These are phyloP conservation scores for Blastomussa wellsi DNA, from an alignment of 92 coral and sea anemone species.

Conservation along the genomic window DNA sequence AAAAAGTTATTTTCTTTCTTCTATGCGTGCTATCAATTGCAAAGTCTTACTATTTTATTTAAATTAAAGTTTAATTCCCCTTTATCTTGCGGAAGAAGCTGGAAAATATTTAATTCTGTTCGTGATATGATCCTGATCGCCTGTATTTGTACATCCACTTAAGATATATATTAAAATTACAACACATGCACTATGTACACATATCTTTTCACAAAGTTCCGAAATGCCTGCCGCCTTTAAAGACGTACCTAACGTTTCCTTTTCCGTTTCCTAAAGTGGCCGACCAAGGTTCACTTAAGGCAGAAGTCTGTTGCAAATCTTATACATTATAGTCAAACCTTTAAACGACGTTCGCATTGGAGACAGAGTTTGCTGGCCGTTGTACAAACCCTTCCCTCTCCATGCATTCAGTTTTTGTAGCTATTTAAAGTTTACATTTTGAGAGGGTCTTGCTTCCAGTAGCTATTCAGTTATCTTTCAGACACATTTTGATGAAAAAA, in stretches of 20 bases:
- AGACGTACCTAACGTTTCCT: no score
- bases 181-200: background rate
- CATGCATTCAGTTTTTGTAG: background rate
- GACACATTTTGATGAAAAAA: slow-evolving; percentile 18
- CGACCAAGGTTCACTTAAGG: background rate
- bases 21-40: background rate
- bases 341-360: slow-evolving; percentile 12
- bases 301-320: slow-evolving; percentile 11
- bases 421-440: slow-evolving; percentile 20
- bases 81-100: no score
- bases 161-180: no score
- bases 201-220: slow-evolving; percentile 13
- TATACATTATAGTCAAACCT: background rate
- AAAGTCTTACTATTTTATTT: slow-evolving; percentile 2
- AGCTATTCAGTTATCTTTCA: slow-evolving; percentile 32
- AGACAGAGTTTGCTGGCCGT: slow-evolving; percentile 21
- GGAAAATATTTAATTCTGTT: slow-evolving; percentile 2
- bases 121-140: background rate
- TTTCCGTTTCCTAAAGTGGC: no score
- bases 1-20: slow-evolving; percentile 18
- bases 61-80: background rate
- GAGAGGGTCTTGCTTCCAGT: slow-evolving; percentile 32
- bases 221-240: background rate
- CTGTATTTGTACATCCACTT: no score
- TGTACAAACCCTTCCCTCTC: slow-evolving; percentile 15